Percentiles rank a stretch among this genome's conserved stretches.
These are phyloP conservation scores for Champsocephalus gunnari DNA, from an alignment of 2,797 vertebrate species.

Conservation along the genomic window DNA sequence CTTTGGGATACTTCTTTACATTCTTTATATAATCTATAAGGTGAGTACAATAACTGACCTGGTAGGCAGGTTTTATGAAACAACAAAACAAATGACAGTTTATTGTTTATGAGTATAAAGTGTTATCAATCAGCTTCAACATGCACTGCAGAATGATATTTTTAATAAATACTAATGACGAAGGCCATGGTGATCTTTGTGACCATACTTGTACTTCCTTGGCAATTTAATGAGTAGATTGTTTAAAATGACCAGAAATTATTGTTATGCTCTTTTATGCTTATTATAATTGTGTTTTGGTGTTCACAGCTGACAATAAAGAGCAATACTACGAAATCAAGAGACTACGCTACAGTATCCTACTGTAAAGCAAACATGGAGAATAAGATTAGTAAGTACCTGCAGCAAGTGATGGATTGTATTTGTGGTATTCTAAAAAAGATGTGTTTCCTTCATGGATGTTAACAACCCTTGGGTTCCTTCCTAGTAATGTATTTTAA, in stretches of 20 bases:
- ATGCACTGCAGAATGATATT: not conserved
- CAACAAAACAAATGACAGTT: not conserved
- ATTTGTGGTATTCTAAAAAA: not conserved
- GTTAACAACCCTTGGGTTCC: not conserved
- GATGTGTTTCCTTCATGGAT: not conserved
- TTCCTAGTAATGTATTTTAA: not conserved
- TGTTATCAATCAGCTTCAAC: not conserved
- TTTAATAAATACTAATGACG: not conserved
- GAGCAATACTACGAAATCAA: conserved; percentile 78
- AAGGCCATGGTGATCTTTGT: not conserved
- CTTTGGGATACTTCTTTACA: conserved; percentile 96
- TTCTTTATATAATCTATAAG: conserved; percentile 95
- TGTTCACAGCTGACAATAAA: conserved; percentile 88
- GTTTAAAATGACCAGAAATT: not conserved
- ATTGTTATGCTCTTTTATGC: not conserved
- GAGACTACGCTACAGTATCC: conserved; percentile 57
- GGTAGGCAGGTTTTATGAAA: not conserved
- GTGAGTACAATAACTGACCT: conserved; percentile 69
- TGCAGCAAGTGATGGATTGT: not conserved
- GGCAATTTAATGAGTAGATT: not conserved
- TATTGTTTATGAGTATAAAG: not conserved
- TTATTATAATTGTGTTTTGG: conserved; percentile 35
- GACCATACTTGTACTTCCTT: not conserved
- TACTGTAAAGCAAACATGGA: conserved; percentile 66
- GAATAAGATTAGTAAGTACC: conserved; percentile 85